Evolutionary conservation across 2,888 invertebrate species (phyloP).

Genomic region (Eupelmus urozonus): DNA sequence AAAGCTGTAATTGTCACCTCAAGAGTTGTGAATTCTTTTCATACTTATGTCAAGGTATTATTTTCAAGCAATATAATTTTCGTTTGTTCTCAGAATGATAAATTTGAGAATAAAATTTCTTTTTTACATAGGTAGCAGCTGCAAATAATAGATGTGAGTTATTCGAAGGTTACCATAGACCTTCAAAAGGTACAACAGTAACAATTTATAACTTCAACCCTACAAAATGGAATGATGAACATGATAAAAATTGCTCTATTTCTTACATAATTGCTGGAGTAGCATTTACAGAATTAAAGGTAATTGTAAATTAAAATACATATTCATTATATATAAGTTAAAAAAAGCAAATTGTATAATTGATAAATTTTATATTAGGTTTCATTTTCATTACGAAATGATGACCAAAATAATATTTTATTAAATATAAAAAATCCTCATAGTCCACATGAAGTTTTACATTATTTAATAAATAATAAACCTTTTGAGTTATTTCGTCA

Average conservation of each 20-base stretch:
- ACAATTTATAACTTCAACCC: slow-evolving; percentile 84
- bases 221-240: slow-evolving; percentile 79
- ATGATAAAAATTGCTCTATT: slow-evolving; percentile 81
- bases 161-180: slow-evolving; percentile 76
- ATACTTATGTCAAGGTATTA: slow-evolving; percentile 78
- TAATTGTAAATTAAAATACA: slow-evolving; percentile 64
- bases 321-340: not conserved
- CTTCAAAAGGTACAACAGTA: slow-evolving; percentile 86
- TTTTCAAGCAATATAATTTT: no score
- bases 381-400: slow-evolving; percentile 85
- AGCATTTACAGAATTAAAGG: slow-evolving; percentile 82
- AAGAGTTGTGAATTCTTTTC: slow-evolving; percentile 75
- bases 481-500: not conserved
- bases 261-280: slow-evolving; percentile 81
- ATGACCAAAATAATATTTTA: slow-evolving; percentile 80
- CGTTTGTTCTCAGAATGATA: no score
- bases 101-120: no score
- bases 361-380: slow-evolving; percentile 66
- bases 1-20: slow-evolving; percentile 81
- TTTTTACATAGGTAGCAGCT: slow-evolving; percentile 32
- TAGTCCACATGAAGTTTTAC: slow-evolving; percentile 63
- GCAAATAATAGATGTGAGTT: slow-evolving; percentile 54
- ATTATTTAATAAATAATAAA: slow-evolving; percentile 35
- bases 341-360: slow-evolving; percentile 12
- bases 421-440: slow-evolving; percentile 68